Evolutionary conservation across 2,797 vertebrate species (phyloP).

Genomic region (Esox masquinongy): DNA sequence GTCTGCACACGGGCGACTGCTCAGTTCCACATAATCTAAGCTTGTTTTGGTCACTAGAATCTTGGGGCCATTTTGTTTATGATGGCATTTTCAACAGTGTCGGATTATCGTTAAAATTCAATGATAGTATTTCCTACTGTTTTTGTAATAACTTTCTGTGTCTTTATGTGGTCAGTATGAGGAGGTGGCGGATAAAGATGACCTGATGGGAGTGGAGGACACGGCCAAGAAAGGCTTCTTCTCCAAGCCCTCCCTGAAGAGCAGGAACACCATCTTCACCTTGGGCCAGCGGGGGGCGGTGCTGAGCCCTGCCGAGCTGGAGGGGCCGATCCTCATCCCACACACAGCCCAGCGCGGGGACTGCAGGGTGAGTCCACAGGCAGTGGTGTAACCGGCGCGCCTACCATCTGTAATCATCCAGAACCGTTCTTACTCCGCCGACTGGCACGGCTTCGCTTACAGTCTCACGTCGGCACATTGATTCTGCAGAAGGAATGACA

Average conservation of each 20-base stretch:
- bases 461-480: no score
- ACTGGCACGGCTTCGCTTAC: no score
- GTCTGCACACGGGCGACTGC: no score
- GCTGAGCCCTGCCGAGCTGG: slow-evolving; percentile 83
- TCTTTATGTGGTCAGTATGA: slow-evolving; percentile 80
- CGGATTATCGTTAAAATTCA: neutral
- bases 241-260: slow-evolving; percentile 89
- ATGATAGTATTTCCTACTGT: neutral
- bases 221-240: slow-evolving; percentile 95
- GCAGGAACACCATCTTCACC: slow-evolving; percentile 93
- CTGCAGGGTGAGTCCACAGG: slow-evolving; percentile 31
- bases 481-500: no score
- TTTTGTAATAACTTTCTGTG: neutral
- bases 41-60: no score
- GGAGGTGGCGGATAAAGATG: slow-evolving; percentile 93
- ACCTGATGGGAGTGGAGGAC: slow-evolving; percentile 94
- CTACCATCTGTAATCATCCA: neutral
- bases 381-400: neutral
- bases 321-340: slow-evolving; percentile 90
- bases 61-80: neutral
- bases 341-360: slow-evolving; percentile 87
- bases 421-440: no score
- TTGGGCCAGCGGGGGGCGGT: slow-evolving; percentile 86
- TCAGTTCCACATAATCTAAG: no score
- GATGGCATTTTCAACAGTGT: neutral